A percentile compares a stretch with the other conserved stretches of the same genome.
phyloP scores from a whole-genome alignment of 2,113 vertebrate species.

The Phrynosoma platyrhinos region DNA sequence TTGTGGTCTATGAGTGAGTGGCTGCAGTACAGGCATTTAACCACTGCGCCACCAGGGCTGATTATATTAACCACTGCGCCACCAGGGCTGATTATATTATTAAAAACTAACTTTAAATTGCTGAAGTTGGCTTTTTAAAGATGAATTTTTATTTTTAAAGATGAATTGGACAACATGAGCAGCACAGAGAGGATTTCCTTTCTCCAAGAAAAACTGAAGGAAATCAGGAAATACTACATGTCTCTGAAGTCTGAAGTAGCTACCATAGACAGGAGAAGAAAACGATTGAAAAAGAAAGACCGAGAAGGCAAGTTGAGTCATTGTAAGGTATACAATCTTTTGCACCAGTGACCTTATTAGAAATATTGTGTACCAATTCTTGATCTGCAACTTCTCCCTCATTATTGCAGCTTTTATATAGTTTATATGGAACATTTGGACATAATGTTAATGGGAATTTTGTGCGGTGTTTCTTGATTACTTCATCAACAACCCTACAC shows the following conservation, averaged over 20 bases:
- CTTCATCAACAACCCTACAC: no score
- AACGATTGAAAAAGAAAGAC: conserved; percentile 98
- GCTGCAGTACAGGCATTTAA: no score
- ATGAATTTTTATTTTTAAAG: conserved; percentile 70
- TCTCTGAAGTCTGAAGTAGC: conserved; percentile 98
- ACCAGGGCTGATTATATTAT: no score
- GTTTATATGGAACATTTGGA: neutral
- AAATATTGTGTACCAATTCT: neutral
- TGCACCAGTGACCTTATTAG: neutral
- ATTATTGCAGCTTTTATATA: neutral
- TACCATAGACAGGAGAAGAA: conserved; percentile 95
- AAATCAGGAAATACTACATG: conserved; percentile 98
- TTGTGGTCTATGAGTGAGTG: no score
- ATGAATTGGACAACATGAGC: conserved; percentile 93
- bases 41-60: no score
- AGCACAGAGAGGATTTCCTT: conserved; percentile 94
- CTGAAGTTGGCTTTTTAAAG: neutral
- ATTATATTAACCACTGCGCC: no score
- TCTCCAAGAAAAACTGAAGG: conserved; percentile 97
- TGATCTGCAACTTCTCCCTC: neutral
- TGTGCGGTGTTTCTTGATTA: neutral
- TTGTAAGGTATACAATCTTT: neutral
- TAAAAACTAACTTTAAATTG: conserved; percentile 16
- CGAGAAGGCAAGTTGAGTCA: conserved; percentile 87
- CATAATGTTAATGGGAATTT: neutral